Percentiles rank a stretch among this genome's conserved stretches.
These are phyloP conservation scores for Linurgus olivaceus DNA, from an alignment of 2,797 vertebrate species.

Conservation along the genomic window DNA sequence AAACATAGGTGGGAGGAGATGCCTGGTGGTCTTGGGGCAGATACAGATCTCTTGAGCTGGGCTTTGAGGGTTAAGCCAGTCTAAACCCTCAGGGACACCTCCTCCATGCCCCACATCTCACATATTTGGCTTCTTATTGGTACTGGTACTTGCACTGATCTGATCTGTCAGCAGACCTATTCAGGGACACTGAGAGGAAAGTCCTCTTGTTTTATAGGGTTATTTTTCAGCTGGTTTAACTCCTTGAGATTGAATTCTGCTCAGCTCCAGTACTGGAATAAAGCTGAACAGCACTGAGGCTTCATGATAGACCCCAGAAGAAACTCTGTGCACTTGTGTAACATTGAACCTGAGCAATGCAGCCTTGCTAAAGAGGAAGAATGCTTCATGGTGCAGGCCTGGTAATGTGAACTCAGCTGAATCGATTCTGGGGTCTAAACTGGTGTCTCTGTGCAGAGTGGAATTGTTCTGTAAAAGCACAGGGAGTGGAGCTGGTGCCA, in stretches of 20 bases:
- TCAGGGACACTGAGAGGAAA: neutral
- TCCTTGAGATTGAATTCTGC: neutral
- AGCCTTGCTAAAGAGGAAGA: neutral
- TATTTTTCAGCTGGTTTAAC: neutral
- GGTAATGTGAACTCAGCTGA: neutral
- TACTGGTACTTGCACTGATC: neutral
- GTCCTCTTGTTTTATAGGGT: neutral
- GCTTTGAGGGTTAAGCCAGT: neutral
- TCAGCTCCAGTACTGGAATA: neutral
- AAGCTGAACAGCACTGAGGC: neutral
- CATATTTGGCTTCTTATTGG: neutral
- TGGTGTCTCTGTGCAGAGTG: neutral
- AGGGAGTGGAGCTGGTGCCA: neutral
- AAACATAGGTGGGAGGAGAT: neutral
- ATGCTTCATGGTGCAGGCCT: neutral
- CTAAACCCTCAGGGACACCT: neutral
- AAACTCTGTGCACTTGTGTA: neutral
- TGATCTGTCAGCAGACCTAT: neutral
- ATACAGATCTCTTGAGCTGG: neutral
- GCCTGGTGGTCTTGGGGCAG: neutral
- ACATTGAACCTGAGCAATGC: neutral
- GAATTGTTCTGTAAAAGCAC: neutral
- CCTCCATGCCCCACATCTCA: neutral
- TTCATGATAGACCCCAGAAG: neutral
- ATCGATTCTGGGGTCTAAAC: neutral